Base-by-base conservation (phyloP, 2,113 vertebrate species). In the Falco punctatus region DNA sequence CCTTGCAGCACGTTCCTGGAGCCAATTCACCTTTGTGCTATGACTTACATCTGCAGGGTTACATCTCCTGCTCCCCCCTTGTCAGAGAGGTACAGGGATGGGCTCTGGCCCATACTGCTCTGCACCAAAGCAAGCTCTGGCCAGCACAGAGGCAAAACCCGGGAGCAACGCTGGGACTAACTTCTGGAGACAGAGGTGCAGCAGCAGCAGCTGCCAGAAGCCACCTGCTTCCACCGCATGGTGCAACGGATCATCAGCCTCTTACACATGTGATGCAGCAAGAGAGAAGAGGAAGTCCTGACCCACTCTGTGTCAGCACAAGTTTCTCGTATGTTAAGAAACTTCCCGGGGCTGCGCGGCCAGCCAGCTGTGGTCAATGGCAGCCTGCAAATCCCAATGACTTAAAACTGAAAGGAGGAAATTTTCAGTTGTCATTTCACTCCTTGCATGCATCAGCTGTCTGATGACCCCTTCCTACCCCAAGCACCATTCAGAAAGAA, bases 281-380 rank as follows among this genome's bases (percentile, higher is more conserved):
- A 84, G 27, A 70, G n/a, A 42, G 69, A 78, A 81, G 66, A 86
- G 93, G 91, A 97, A 96, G 91, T 61, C 26, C 81, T 89, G 42
- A 69, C 49, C 52, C 71, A 1, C 35, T 80, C 52, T 69, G 18
- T 40, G 49, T 92, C 87, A 81, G 62, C 79, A 40, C n/a, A 28
- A 82, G 48, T 58, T 83, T 88, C 78, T 85, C 61, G 15, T 32
- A 27, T 3, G 14, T 94, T 94, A 94, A 51, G 92, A 94, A 96
- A 96, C 65, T 91, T 96, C 84, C 58, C 78, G 78, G 59, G n/a
- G 11, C 48, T 59, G 17, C n/a, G 62, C 69, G 73, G 55, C 21
- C 46, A 57, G 59, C 23, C 59, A 83, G 1, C 28, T 30, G 27
- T 33, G 30, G 59, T 69, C 85, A 77, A 11, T 35, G 35, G 38